These are phyloP conservation scores for Daubentonia madagascariensis DNA, from an alignment of 2,113 vertebrate species.

Conservation along the genomic window DNA sequence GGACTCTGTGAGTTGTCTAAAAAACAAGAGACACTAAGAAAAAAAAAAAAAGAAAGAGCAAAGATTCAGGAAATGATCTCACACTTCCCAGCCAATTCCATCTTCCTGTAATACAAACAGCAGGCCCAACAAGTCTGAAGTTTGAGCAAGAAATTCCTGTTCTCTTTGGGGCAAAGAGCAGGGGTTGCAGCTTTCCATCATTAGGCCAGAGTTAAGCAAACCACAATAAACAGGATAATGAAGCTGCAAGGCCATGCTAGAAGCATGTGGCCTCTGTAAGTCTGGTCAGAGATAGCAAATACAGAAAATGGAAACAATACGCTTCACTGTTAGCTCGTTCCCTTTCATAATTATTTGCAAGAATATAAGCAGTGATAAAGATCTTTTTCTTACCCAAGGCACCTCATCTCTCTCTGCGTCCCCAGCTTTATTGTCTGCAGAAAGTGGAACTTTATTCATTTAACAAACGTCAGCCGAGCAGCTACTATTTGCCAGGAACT, in stretches of 20 bases:
- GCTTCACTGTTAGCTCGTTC: neutral
- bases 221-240: neutral
- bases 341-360: slow-evolving; percentile 4
- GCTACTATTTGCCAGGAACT: neutral
- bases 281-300: neutral
- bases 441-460: neutral
- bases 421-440: neutral
- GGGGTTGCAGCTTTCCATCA: neutral
- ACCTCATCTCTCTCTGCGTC: neutral
- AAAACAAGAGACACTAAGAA: neutral
- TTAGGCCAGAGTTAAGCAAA: neutral
- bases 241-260: neutral
- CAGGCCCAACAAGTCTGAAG: neutral
- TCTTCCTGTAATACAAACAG: neutral
- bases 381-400: neutral
- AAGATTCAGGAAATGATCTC: neutral
- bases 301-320: neutral
- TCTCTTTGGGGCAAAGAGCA: neutral
- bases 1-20: neutral
- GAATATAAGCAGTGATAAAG: neutral
- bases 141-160: neutral
- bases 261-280: neutral
- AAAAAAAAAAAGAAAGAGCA: neutral
- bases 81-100: neutral
- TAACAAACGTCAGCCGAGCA: neutral